These are phyloP conservation scores for Acronicta aceris DNA, from an alignment of 2,888 invertebrate genomes.

Conservation along the genomic window DNA sequence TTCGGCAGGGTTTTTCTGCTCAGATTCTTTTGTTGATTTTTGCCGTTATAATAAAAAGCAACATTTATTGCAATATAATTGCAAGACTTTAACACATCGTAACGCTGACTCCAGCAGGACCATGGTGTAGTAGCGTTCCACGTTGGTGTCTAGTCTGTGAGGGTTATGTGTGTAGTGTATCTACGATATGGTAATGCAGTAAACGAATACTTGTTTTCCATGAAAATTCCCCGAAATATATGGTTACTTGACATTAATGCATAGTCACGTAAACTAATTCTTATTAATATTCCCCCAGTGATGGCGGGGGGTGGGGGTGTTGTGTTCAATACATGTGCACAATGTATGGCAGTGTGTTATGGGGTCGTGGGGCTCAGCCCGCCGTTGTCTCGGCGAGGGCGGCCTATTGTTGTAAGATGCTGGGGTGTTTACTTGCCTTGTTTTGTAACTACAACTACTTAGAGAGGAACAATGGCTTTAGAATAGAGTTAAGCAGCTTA, in stretches of 20 bases:
- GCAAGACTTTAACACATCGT: no score
- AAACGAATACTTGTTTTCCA: neutral
- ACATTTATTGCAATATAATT: no score
- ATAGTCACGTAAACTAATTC: conserved; percentile 41
- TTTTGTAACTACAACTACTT: conserved; percentile 2
- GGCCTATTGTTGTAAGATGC: conserved; percentile 12
- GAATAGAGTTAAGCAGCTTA: conserved; percentile 1
- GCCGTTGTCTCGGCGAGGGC: neutral
- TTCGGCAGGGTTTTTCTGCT: no score
- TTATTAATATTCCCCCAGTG: conserved; percentile 4
- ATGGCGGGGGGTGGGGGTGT: neutral
- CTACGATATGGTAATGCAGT: neutral
- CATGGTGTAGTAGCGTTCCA: no score
- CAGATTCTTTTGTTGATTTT: no score
- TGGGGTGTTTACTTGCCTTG: conserved; percentile 1
- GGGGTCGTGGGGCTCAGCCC: conserved; percentile 27
- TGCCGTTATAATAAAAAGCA: no score
- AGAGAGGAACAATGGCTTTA: neutral
- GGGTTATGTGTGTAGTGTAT: no score
- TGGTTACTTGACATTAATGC: conserved; percentile 22
- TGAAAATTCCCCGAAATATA: conserved; percentile 1
- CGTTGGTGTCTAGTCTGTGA: no score
- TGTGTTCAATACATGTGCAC: conserved; percentile 11
- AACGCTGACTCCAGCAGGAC: no score
- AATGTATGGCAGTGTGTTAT: conserved; percentile 46